phyloP scores from a whole-genome alignment of 1,140 invertebrate genomes.

The Sesamia nonagrioides region DNA sequence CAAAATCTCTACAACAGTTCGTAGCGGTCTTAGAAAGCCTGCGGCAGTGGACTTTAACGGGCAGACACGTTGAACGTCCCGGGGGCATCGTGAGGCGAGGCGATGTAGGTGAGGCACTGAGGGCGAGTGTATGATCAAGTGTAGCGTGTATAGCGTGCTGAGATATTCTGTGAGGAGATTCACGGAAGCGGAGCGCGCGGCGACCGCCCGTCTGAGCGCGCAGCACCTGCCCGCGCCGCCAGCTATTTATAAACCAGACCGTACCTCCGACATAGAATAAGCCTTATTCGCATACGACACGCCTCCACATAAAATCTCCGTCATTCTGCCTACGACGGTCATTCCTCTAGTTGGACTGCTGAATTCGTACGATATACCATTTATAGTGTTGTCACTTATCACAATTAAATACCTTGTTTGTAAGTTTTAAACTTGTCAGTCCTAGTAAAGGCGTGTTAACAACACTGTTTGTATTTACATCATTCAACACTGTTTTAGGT shows the following conservation, averaged over 20 bases:
- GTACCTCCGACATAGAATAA: slow-evolving; percentile 75
- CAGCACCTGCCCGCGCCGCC: slow-evolving; percentile 75
- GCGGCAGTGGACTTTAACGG: slow-evolving; percentile 20
- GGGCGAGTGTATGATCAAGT: slow-evolving; percentile 32
- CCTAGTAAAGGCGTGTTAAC: slow-evolving; percentile 19
- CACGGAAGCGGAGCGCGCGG: slow-evolving; percentile 81
- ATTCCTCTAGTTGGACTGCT: neutral
- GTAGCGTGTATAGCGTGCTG: slow-evolving; percentile 41
- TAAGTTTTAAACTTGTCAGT: neutral
- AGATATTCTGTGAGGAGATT: slow-evolving; percentile 62
- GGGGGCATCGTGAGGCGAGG: slow-evolving; percentile 19
- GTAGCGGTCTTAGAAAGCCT: slow-evolving; percentile 8
- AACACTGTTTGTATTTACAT: neutral
- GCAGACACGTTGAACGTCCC: slow-evolving; percentile 11
- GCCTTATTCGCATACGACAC: slow-evolving; percentile 34
- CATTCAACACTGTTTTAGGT: neutral
- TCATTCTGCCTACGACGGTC: slow-evolving; percentile 24
- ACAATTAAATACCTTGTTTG: slow-evolving; percentile 2
- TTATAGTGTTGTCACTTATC: slow-evolving; percentile 10
- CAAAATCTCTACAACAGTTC: neutral
- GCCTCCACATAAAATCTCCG: neutral
- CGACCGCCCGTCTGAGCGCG: slow-evolving; percentile 78
- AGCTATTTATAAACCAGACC: slow-evolving; percentile 84
- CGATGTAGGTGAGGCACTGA: slow-evolving; percentile 29
- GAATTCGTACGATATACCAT: neutral